Conservation (phyloP, 2,113 vertebrate species). For the Onychorhynchus coronatus region DNA sequence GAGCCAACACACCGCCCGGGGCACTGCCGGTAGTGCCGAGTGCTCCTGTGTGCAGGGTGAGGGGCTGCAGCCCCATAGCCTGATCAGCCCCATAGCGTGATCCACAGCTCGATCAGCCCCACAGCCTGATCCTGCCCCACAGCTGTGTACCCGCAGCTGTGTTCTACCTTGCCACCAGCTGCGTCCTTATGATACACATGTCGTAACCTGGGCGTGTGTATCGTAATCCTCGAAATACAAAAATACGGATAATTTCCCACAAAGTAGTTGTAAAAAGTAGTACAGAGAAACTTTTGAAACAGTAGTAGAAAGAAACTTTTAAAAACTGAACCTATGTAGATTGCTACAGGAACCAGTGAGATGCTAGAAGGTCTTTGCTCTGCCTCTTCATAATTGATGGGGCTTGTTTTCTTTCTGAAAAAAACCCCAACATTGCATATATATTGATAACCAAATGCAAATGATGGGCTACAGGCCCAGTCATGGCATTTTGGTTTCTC, state of each 20-base stretch:
- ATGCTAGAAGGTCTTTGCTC: background rate
- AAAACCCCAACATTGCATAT: accelerated
- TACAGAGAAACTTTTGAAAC: background rate
- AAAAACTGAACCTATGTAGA: background rate
- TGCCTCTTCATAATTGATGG: background rate
- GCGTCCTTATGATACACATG: background rate
- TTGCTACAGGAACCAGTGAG: background rate
- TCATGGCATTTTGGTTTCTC: background rate
- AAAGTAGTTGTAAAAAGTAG: background rate
- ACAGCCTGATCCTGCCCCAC: background rate
- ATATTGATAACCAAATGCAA: background rate
- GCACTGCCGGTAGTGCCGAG: background rate
- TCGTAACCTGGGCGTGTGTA: accelerated
- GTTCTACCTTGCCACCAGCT: background rate
- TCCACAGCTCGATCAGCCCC: too few relatives aligned
- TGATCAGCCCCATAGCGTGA: background rate
- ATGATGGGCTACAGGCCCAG: background rate
- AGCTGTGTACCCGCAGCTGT: background rate
- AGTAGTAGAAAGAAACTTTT: background rate
- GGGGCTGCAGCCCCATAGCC: background rate
- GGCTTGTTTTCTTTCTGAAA: background rate
- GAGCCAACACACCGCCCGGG: accelerated
- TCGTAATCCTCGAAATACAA: background rate
- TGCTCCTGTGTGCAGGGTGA: background rate
- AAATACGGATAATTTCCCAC: background rate